Base-by-base conservation (phyloP, 2,113 vertebrate species). In the Aramus guarauna region DNA sequence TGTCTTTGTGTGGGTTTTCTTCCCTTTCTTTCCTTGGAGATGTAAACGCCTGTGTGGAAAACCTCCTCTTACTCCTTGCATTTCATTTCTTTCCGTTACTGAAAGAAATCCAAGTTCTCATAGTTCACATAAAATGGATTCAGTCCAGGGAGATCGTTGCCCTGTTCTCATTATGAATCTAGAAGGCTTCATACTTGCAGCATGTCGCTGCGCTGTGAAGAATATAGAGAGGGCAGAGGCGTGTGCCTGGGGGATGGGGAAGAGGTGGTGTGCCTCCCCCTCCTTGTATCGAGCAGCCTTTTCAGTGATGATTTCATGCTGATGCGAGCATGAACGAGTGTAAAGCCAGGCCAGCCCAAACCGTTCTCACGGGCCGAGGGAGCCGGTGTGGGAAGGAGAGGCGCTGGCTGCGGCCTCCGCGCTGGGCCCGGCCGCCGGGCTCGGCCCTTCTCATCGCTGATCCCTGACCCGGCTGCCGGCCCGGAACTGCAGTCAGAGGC, bases 101-200 rank as follows among this genome's bases (percentile, higher is more conserved):
- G 95, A 96, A 91, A 92, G 58, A 86, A 96, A 96, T 96, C 97
- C 97, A 96, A 90, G 86, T 97, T 96, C 97, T 97, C 96, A 94
- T 53, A 87, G 96, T 68, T 97, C 95, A 83, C 96, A 93, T 96
- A 78, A 96, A 95, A 95, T 96, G 97, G 96, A 95, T 81, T 48
- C 39, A 39, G 89, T 96, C 97, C 96, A 96, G 95, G 77, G 92
- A 94, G 92, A 95, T 91, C 59, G 6, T 41, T 52, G 94, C 81
- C 20, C 63, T 85, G 82, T 86, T 93, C 88, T 88, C 91, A 78
- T 96, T 91, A 73, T 77, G 96, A 81, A 88, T 97, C 89, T 58
- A 34, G 77, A 50, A 86, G 75, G 60, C 94, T 93, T 94, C 93
- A 74, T 47, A n/a, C 79, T 97, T 90, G 93, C 41, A 26, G 85